Evolutionary conservation across 2,797 vertebrate genomes (phyloP), one percentile per base, ranked within the genome.

Genomic region (Momotus momota): DNA sequence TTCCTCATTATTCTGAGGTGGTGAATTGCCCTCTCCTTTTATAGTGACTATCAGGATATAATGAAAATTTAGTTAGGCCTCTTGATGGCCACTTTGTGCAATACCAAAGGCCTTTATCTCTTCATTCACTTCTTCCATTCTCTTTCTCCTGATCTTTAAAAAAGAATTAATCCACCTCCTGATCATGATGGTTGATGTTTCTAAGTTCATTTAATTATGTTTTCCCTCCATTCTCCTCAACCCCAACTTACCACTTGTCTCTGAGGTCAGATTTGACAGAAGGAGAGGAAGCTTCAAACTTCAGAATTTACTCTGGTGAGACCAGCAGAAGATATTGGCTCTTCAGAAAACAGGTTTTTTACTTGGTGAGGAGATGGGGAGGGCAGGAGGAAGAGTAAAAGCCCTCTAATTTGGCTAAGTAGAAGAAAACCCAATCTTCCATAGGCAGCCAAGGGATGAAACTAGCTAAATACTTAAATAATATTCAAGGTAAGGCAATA

Each of bases 171-270:
- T 46, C 25, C 61, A 74, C 55, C 43, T 90, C 61, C 62, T 92
- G 51, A 94, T 86, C 46, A 23, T 40, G 57, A 49, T 45, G 84
- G 62, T 41, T 92, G 81, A 92, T 94, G 73, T 96, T 95, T 94
- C 61, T 41, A 79, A 95, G 62, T 79, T 95, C 48, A 87, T 93
- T 93, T 97, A 95, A 96, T 94, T 93, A 93, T 73, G 20, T 93
- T 96, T 96, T 84, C 89, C 72, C 55, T 96, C 11, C 12, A 35
- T 86, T 97, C 33, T 83, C 31, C 40, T 92, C 5, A 20, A 74
- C 78, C 69, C 35, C 75, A 86, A 35, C 17, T 70, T 93, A 33
- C 27, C 55, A 41, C 71, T 96, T 90, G 57, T 94, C 66, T 94
- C 41, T 49, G 54, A 95, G 69, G 72, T 74, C 58, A 69, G 75